A percentile compares a stretch with the other conserved stretches of the same genome.
Conservation (phyloP, 2,888 invertebrate genomes). For the Oscheius sp. region DNA sequence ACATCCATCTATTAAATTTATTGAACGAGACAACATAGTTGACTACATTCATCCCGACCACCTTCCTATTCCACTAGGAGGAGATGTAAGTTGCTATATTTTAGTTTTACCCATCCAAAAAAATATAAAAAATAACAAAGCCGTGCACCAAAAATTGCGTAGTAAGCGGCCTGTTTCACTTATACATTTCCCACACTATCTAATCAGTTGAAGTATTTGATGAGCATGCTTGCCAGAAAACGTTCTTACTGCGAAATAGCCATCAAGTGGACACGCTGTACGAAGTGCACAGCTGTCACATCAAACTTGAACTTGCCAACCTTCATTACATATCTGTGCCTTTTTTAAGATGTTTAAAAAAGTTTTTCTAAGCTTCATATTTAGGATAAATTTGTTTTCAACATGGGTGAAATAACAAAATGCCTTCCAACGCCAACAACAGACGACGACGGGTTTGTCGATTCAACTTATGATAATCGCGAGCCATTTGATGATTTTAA, state of each 20-base stretch:
- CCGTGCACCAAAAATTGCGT: too few species aligned
- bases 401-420: conserved; percentile 56
- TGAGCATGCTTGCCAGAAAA: not conserved
- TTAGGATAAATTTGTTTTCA: conserved; percentile 44
- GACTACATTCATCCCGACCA: conserved; percentile 51
- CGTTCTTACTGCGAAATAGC: not conserved
- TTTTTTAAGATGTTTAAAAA: conserved; percentile 6
- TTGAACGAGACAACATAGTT: conserved; percentile 37
- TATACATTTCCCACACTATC: too few species aligned
- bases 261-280: conserved; percentile 10
- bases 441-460: conserved; percentile 22
- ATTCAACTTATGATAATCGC: conserved; percentile 8
- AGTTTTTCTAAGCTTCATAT: not conserved
- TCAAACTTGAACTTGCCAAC: conserved; percentile 19
- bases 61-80: conserved; percentile 57
- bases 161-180: too few species aligned
- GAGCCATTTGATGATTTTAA: conserved; percentile 21
- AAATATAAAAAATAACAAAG: too few species aligned
- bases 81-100: conserved; percentile 49
- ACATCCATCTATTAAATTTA: conserved; percentile 34
- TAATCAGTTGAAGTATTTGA: not conserved
- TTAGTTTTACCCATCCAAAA: not conserved
- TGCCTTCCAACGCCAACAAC: conserved; percentile 42
- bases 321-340: conserved; percentile 19
- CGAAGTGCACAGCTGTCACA: conserved; percentile 21